Evolutionary conservation across 1,140 invertebrate genomes (phyloP), one percentile per base, ranked within the genome.

Genomic region (Theocolax elegans): DNA sequence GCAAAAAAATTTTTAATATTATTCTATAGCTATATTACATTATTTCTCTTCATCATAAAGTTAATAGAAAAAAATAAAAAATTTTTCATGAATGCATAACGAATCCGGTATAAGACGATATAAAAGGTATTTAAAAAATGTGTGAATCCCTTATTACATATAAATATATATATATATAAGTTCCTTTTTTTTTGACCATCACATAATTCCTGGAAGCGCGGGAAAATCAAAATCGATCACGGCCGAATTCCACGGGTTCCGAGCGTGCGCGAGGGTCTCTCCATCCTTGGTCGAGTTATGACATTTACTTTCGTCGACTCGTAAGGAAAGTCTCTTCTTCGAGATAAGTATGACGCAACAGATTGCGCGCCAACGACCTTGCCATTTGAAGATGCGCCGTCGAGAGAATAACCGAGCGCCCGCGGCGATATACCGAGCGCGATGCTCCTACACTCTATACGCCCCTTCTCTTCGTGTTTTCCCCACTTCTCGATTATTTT

Each of bases 241-340:
- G 49, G 25, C 23, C 25, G 4, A 51, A 51, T 51, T 51, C 49
- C 25, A 15, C 1, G 4, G 31, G 10, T 6, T 35, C 10, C 31
- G 10, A 6, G 31, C 10, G 10, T 35, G 31, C 4, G 4, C 31
- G 4, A 6, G 4, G 31, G 31, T 35, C 72, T 51, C 60, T 60
- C 72, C 75, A 78, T 81, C 81, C 80, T 83, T 83, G 81, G 79
- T 78, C 75, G 74, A 71, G 77, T 81, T 81, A 80, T 82, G 81
- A 82, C 81, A 83, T 83, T 80, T 82, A 75, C 75, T 81, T 81
- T 82, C 81, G 77, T 79, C 72, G 65, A 46, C 59, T 59, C 23
- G 17, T 54, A 59, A 73, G 73, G 72, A 76, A 76, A 75, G 74
- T 75, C 71, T 12, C 35, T 13, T 40, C 53, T 27, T 10, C 76